These are phyloP conservation scores for Monoplex corrugatus DNA, from an alignment of 2,888 invertebrate genomes.

Conservation along the genomic window DNA sequence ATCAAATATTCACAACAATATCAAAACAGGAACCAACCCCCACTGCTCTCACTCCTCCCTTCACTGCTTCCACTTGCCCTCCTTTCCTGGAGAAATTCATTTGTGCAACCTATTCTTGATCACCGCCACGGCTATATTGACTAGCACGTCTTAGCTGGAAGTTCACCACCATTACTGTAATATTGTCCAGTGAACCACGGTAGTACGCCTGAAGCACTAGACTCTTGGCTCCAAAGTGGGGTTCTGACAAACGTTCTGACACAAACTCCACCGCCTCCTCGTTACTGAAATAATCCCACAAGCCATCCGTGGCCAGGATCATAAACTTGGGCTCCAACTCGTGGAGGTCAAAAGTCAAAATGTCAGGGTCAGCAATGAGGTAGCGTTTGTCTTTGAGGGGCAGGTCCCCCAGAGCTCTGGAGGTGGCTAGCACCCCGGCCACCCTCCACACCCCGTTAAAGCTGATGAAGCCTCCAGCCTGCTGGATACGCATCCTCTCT, in stretches of 20 bases:
- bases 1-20: too few species aligned
- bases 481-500: constrained; percentile 94
- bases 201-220: constrained; percentile 94
- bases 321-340: constrained; percentile 93
- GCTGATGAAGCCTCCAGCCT: constrained; percentile 96
- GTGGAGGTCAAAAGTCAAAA: constrained; percentile 92
- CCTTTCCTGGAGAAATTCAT: neutral
- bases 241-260: constrained; percentile 91
- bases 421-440: constrained; percentile 96
- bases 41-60: neutral
- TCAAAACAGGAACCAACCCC: too few species aligned
- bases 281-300: constrained; percentile 98
- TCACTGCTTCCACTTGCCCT: neutral
- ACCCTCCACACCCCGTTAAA: constrained; percentile 98
- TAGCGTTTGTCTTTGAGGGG: constrained; percentile 95
- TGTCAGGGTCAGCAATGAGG: constrained; percentile 97
- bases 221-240: constrained; percentile 94
- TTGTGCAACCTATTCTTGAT: neutral
- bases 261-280: constrained; percentile 96
- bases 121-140: neutral
- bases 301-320: constrained; percentile 95
- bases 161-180: constrained; percentile 95
- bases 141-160: constrained; percentile 81
- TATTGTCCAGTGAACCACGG: constrained; percentile 96
- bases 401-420: constrained; percentile 95